Evolutionary conservation across 2,888 invertebrate species (phyloP), one percentile per base, ranked within the genome.

Genomic region (Prionchulus punctatus): DNA sequence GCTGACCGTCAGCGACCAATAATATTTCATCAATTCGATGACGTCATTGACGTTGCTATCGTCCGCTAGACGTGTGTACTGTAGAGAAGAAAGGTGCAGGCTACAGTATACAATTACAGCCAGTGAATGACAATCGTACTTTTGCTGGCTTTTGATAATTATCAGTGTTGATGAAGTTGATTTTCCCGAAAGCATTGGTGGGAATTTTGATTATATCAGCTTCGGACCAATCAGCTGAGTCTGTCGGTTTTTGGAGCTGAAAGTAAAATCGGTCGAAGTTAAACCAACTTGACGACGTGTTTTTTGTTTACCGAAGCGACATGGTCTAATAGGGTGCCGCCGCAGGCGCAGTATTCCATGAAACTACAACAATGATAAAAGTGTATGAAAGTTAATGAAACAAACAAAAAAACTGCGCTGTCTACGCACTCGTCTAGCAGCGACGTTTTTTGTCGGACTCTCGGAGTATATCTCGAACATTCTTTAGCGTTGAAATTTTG

Each of bases 1-100:
- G 15, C 65, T 50, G 7, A 72, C 66, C 65, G 67, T 64, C 59
- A 74, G 68, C 48, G 62, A 62, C 73, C 73, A 73, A 57, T 68
- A 65, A 28, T 67, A 62, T 30, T 62, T 61, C 67, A 74, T 66
- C 54, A 73, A 60, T 1, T 68, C 62, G 42, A 73, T 51, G 30
- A 70, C 63, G 21, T 63, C 58, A 18, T 67, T 68, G 23, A 70
- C 63, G 3, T 61, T 59, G 31, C 71, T 71, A 31, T 67, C 65
- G 56, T 69, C 65, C 30, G 66, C 59, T 50, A 73, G 57, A 12
- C 73, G 64, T 12, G 73, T 62, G 61, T 72, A 73, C 71, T 73
- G 58, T 3, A 52, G 53, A 30, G 3, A 18, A 63, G 61, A 54
- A n/a, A 45, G 21, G 36, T 27, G 15, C n/a, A 7, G 12, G n/a